Evolutionary conservation across 64 coral and sea anemone genomes (phyloP).

Genomic region (Actinia equina): DNA sequence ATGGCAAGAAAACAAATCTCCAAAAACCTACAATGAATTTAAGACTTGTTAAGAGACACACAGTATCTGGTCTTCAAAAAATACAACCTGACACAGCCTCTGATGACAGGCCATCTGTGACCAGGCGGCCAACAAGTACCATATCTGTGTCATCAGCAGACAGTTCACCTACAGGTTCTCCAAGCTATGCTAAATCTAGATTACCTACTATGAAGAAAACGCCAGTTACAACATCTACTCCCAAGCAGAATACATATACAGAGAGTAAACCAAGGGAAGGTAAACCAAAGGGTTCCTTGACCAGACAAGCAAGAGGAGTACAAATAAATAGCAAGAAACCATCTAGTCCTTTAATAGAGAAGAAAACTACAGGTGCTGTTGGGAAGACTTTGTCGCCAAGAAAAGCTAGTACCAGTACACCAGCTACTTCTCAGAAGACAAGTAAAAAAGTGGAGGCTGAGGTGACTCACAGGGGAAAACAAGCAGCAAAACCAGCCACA

Average conservation of each 20-base stretch:
- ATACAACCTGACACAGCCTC: neutral
- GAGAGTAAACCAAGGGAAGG: neutral
- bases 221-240: neutral
- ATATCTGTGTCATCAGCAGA: neutral
- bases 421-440: neutral
- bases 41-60: constrained; percentile 11
- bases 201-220: constrained; percentile 1
- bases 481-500: neutral
- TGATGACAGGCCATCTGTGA: constrained; percentile 7
- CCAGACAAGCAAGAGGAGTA: neutral
- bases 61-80: constrained; percentile 14
- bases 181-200: constrained; percentile 10
- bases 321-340: neutral
- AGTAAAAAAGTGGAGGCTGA: neutral
- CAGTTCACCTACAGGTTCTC: neutral
- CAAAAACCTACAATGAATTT: neutral
- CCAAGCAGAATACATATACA: neutral
- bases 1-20: neutral
- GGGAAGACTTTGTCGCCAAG: neutral
- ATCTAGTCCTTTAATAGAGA: neutral
- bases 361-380: neutral
- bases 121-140: constrained; percentile 8
- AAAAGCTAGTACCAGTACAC: neutral
- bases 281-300: neutral
- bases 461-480: neutral